A percentile compares a stretch with the other conserved stretches of the same genome.
Evolutionary conservation across 2,888 invertebrate species (phyloP).

Genomic region (Oegoconia quadripuncta): DNA sequence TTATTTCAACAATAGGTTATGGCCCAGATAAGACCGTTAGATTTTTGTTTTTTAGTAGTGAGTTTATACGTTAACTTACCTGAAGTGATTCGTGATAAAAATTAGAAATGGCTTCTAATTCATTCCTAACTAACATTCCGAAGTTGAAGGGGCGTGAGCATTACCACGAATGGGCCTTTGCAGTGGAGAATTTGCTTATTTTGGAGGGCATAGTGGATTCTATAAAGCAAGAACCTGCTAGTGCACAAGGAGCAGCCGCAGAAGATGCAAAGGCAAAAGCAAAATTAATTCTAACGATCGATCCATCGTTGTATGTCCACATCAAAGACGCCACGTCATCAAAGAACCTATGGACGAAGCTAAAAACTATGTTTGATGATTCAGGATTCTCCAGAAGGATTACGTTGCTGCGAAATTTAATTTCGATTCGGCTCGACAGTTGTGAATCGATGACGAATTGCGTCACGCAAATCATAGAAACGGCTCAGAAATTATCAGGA

Average conservation of each 20-base stretch:
- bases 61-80: too few relatives aligned
- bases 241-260: neutral
- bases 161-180: slow-evolving; percentile 23
- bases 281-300: slow-evolving; percentile 16
- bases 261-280: slow-evolving; percentile 13
- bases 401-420: slow-evolving; percentile 10
- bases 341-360: slow-evolving; percentile 8
- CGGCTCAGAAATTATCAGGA: slow-evolving; percentile 10
- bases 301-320: slow-evolving; percentile 14
- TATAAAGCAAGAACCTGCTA: neutral
- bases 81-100: too few relatives aligned
- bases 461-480: slow-evolving; percentile 16
- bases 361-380: slow-evolving; percentile 13
- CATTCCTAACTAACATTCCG: too few relatives aligned
- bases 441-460: slow-evolving; percentile 17
- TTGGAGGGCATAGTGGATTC: slow-evolving; percentile 15
- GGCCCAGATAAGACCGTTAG: too few relatives aligned
- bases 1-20: too few relatives aligned
- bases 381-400: slow-evolving; percentile 13
- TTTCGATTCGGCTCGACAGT: slow-evolving; percentile 15
- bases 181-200: slow-evolving; percentile 21
- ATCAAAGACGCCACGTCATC: slow-evolving; percentile 14
- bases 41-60: too few relatives aligned
- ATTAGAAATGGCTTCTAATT: too few relatives aligned
- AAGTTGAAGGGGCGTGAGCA: slow-evolving; percentile 22